phyloP scores from a whole-genome alignment of 1,140 invertebrate species.

The Belonocnema kinseyi region DNA sequence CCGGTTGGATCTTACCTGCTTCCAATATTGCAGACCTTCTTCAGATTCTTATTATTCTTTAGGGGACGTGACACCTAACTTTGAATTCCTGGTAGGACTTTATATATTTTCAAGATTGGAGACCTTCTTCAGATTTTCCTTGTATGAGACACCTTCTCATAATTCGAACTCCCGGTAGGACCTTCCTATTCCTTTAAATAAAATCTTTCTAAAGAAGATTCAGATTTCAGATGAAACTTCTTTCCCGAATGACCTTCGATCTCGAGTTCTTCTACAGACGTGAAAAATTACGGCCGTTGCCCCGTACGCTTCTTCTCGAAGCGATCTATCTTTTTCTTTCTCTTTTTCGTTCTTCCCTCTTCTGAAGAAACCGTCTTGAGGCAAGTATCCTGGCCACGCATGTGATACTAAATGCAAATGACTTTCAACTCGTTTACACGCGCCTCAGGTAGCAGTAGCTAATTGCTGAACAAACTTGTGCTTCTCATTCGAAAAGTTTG shows the following conservation, averaged over 20 bases:
- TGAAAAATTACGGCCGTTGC: slow-evolving; percentile 57
- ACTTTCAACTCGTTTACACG: slow-evolving; percentile 43
- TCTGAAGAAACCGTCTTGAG: slow-evolving; percentile 51
- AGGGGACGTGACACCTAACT: too few species aligned
- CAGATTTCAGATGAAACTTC: slow-evolving; percentile 48
- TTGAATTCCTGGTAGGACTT: too few species aligned
- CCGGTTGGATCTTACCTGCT: too few species aligned
- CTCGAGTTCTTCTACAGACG: slow-evolving; percentile 55
- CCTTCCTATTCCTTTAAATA: not conserved
- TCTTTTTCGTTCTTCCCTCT: slow-evolving; percentile 51
- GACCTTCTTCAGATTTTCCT: too few species aligned
- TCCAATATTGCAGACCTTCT: too few species aligned
- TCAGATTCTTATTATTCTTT: too few species aligned
- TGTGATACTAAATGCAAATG: slow-evolving; percentile 56
- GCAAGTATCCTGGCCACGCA: slow-evolving; percentile 44
- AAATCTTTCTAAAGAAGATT: not conserved
- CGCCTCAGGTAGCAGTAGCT: slow-evolving; percentile 42
- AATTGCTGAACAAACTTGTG: slow-evolving; percentile 51
- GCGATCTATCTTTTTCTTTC: slow-evolving; percentile 40
- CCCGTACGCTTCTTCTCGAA: slow-evolving; percentile 48
- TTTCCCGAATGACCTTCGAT: slow-evolving; percentile 55
- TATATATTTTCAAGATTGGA: too few species aligned
- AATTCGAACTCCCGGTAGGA: not conserved
- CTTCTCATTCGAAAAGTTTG: slow-evolving; percentile 26
- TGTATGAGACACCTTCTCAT: too few species aligned